Evolutionary conservation across 2,113 vertebrate species (phyloP).

Genomic region (Danio rerio): DNA sequence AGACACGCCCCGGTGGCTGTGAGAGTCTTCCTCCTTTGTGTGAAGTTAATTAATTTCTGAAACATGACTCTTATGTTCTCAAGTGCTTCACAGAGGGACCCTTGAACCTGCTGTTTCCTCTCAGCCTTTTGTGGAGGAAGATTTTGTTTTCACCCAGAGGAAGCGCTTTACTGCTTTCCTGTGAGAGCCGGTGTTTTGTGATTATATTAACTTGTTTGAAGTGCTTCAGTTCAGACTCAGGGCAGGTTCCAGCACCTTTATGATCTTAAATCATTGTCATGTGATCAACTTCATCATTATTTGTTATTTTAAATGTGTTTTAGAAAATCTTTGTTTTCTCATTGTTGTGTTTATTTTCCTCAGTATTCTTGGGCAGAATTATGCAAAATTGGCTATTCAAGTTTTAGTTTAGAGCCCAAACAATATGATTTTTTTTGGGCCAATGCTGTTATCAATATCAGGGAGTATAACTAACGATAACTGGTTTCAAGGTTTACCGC

Average conservation of each 20-base stretch:
- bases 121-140: background rate
- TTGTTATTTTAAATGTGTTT: too few species aligned
- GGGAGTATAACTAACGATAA: too few species aligned
- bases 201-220: constrained; percentile 2
- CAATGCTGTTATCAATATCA: too few species aligned
- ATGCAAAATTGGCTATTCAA: too few species aligned
- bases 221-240: background rate
- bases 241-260: background rate
- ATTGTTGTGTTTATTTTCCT: too few species aligned
- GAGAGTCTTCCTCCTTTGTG: constrained; percentile 38
- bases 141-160: constrained; percentile 2
- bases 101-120: constrained; percentile 28
- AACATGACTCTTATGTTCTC: constrained; percentile 26
- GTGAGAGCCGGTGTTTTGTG: background rate
- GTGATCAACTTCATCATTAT: too few species aligned
- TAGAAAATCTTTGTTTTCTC: too few species aligned
- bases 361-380: too few species aligned
- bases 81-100: background rate
- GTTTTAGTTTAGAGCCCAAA: too few species aligned
- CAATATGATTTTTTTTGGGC: too few species aligned
- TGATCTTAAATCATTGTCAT: background rate
- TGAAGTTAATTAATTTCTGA: constrained; percentile 57
- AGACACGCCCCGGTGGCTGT: constrained; percentile 32
- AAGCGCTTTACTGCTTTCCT: background rate
- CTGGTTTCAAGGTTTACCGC: too few species aligned